phyloP scores from a whole-genome alignment of 2,888 invertebrate genomes.

The Ennomos quercinarius region DNA sequence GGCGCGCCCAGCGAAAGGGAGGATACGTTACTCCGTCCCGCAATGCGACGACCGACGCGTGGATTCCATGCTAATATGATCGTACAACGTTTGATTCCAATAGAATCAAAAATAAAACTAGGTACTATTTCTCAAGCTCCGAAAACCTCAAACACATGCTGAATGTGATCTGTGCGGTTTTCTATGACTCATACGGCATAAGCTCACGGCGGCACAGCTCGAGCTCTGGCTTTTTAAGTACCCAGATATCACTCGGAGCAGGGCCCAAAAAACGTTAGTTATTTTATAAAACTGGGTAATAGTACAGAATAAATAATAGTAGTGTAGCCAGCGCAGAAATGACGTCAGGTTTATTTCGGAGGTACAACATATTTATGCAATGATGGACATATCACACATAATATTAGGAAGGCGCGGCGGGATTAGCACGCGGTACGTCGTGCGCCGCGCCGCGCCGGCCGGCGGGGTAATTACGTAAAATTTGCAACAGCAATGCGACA shows the following conservation, averaged over 20 bases:
- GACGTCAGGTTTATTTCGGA: constrained; percentile 65
- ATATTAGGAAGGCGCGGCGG: constrained; percentile 48
- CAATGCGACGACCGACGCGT: constrained; percentile 77
- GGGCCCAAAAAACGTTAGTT: neutral
- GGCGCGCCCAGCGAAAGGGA: constrained; percentile 68
- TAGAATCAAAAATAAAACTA: neutral
- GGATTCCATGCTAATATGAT: constrained; percentile 31
- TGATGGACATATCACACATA: constrained; percentile 48
- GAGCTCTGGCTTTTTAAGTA: neutral
- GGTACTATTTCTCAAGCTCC: constrained; percentile 20
- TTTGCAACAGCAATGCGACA: too few species aligned
- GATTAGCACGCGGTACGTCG: constrained; percentile 35
- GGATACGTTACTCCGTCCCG: constrained; percentile 74
- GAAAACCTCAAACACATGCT: constrained; percentile 4
- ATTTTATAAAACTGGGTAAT: constrained; percentile 1
- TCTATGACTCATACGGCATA: neutral
- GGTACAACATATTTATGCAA: constrained; percentile 43
- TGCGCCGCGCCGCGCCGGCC: constrained; percentile 40
- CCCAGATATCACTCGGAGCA: too few species aligned
- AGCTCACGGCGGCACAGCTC: too few species aligned
- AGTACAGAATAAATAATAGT: constrained; percentile 9
- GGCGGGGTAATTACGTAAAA: too few species aligned
- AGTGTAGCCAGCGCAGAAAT: constrained; percentile 35
- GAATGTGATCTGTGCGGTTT: neutral
- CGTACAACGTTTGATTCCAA: neutral